Evolutionary conservation across 1,140 invertebrate species (phyloP).

Genomic region (Mycetomoellerius zeteki): DNA sequence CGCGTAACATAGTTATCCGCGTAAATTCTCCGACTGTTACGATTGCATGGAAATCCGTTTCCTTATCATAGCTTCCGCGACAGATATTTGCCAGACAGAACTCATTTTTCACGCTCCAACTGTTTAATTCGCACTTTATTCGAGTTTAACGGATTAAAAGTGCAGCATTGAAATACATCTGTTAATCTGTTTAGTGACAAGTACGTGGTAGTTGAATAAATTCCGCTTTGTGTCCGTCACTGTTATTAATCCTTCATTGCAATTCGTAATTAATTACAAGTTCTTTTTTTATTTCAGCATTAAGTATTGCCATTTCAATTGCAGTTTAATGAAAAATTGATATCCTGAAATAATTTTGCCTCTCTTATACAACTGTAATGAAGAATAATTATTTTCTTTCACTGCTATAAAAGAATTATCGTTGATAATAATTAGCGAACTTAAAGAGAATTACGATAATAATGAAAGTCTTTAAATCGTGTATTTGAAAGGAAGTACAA

Average conservation of each 20-base stretch:
- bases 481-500: background rate
- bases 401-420: background rate
- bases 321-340: slow-evolving; percentile 22
- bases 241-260: background rate
- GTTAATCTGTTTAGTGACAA: slow-evolving; percentile 29
- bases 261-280: slow-evolving; percentile 12
- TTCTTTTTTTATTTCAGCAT: background rate
- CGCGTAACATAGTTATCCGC: background rate
- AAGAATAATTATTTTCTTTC: slow-evolving; percentile 16
- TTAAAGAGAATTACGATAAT: slow-evolving; percentile 7
- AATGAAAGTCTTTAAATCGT: background rate
- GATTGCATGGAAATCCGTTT: slow-evolving; percentile 36
- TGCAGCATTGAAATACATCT: background rate
- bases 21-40: slow-evolving; percentile 47
- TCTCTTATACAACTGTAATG: background rate
- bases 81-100: slow-evolving; percentile 1
- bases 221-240: background rate
- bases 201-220: slow-evolving; percentile 12
- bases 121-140: slow-evolving; percentile 14
- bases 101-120: background rate
- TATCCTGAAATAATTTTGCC: background rate
- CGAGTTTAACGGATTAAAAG: slow-evolving; percentile 10
- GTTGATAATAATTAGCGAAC: slow-evolving; percentile 21
- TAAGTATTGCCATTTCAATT: slow-evolving; percentile 1
- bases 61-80: background rate